A percentile compares a stretch with the other conserved stretches of the same genome.
Conservation (phyloP, 2,113 vertebrate genomes). For the Canis aureus region DNA sequence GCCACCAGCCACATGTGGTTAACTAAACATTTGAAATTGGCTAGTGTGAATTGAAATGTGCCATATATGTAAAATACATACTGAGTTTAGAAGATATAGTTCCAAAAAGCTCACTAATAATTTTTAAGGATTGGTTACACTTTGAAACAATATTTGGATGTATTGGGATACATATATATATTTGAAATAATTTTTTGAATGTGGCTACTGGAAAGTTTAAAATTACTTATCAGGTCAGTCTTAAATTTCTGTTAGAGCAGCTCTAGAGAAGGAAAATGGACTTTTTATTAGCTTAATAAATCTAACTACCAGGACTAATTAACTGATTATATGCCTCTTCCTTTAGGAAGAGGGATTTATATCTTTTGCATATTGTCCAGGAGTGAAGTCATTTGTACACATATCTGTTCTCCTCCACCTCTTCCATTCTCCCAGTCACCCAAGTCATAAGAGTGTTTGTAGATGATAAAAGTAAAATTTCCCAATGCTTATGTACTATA, state of each 20-base stretch:
- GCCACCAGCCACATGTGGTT: not conserved
- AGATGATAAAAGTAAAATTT: not conserved
- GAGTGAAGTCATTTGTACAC: not conserved
- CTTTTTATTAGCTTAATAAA: constrained; percentile 1
- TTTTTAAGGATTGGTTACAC: not conserved
- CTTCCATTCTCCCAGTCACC: not conserved
- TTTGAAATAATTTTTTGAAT: not conserved
- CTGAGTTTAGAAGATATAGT: not conserved
- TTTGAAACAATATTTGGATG: not conserved
- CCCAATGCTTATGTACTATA: not conserved
- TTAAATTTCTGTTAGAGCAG: not conserved
- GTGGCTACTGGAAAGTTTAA: not conserved
- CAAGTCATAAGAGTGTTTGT: not conserved
- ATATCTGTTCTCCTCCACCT: not conserved
- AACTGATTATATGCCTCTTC: not conserved
- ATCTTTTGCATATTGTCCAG: not conserved
- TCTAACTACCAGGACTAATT: not conserved
- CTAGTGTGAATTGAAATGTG: not conserved
- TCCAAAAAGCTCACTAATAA: not conserved
- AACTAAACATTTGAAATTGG: not conserved
- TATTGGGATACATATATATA: not conserved
- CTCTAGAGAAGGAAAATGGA: not conserved
- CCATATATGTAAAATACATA: not conserved
- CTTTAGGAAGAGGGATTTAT: not conserved
- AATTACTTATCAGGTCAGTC: not conserved